Conservation (phyloP, 2,797 vertebrate genomes). For the Alosa sapidissima region DNA sequence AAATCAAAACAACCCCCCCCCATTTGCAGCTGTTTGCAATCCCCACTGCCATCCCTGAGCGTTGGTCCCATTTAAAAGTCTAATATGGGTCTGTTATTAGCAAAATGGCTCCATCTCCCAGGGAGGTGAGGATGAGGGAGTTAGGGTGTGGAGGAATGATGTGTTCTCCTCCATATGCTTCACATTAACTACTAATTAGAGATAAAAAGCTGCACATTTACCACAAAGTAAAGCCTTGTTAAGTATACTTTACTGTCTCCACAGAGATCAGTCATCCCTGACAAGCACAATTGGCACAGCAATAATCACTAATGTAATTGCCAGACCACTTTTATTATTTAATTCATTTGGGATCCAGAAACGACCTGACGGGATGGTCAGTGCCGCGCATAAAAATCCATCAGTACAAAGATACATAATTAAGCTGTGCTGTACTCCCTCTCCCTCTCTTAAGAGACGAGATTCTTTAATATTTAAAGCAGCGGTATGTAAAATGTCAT, state of each 20-base stretch:
- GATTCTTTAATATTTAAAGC: constrained; percentile 9
- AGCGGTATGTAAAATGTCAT: not conserved
- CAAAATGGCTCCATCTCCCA: constrained; percentile 18
- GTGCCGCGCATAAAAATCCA: not conserved
- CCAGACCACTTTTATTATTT: constrained; percentile 62
- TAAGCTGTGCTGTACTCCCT: constrained; percentile 52
- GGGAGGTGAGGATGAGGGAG: constrained; percentile 16
- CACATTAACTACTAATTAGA: constrained; percentile 80
- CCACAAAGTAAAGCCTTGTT: constrained; percentile 68
- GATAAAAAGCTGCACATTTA: constrained; percentile 74
- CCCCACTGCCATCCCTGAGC: constrained; percentile 16
- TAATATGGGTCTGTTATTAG: constrained; percentile 13
- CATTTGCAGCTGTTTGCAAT: constrained; percentile 26
- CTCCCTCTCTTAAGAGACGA: constrained; percentile 44
- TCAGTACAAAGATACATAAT: not conserved
- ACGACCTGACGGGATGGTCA: not conserved
- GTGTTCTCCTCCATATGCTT: constrained; percentile 76
- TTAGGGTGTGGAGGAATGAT: constrained; percentile 59
- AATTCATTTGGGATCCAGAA: constrained; percentile 57
- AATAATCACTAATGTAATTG: constrained; percentile 73
- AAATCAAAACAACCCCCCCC: not conserved
- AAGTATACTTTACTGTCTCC: constrained; percentile 78
- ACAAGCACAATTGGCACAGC: constrained; percentile 79
- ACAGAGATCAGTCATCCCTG: constrained; percentile 78
- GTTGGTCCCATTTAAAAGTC: constrained; percentile 11